Conservation (phyloP, 1,140 invertebrate genomes). For the Drosophila ohnishii region DNA sequence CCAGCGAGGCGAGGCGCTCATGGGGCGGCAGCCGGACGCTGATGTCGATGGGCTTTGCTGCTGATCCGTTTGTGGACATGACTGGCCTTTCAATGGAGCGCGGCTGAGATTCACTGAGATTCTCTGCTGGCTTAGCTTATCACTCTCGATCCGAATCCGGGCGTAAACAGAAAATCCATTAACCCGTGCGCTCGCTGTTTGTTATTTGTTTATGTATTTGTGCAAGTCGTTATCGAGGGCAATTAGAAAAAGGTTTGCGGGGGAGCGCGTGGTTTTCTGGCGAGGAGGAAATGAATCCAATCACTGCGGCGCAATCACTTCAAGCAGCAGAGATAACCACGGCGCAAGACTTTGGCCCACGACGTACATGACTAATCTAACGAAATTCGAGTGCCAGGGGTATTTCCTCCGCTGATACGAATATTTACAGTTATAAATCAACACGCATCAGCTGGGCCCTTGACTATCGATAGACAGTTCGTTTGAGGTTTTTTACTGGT, state of each 20-base stretch:
- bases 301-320: slow-evolving; percentile 16
- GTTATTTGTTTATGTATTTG: slow-evolving; percentile 38
- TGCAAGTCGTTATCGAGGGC: slow-evolving; percentile 51
- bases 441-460: slow-evolving; percentile 19
- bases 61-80: slow-evolving; percentile 33
- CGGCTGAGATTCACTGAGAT: slow-evolving; percentile 1
- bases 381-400: slow-evolving; percentile 35
- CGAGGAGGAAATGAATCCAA: slow-evolving; percentile 25
- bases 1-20: slow-evolving; percentile 28
- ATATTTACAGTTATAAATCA: slow-evolving; percentile 28
- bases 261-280: slow-evolving; percentile 28
- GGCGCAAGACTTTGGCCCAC: slow-evolving; percentile 17
- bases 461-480: slow-evolving; percentile 23
- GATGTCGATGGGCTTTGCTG: slow-evolving; percentile 23
- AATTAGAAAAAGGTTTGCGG: slow-evolving; percentile 5
- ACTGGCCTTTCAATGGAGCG: not conserved
- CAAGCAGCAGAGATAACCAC: slow-evolving; percentile 16
- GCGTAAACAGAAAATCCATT: slow-evolving; percentile 43
- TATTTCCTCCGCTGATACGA: slow-evolving; percentile 15
- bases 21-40: slow-evolving; percentile 3
- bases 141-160: slow-evolving; percentile 4
- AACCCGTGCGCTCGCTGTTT: slow-evolving; percentile 8
- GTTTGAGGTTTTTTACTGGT: not conserved
- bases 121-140: slow-evolving; percentile 13
- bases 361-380: slow-evolving; percentile 46